phyloP scores from a whole-genome alignment of 2,888 invertebrate genomes.

The Calliphora vomitoria region DNA sequence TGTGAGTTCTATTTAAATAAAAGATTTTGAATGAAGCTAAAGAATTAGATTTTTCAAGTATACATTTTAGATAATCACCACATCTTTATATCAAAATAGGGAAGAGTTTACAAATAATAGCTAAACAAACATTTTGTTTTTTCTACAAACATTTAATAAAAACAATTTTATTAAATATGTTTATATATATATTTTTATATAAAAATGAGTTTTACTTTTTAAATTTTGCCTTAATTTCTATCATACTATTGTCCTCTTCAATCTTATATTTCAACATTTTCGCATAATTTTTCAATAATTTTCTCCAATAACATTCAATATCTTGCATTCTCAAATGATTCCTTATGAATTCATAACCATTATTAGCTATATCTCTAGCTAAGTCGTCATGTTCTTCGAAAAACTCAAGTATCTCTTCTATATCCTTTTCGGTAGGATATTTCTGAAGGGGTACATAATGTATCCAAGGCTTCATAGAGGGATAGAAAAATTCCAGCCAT shows the following conservation, averaged over 20 bases:
- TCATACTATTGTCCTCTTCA: constrained; percentile 86
- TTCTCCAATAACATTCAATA: constrained; percentile 94
- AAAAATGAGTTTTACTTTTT: neutral
- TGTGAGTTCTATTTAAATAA: too few relatives aligned
- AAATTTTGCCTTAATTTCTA: constrained; percentile 84
- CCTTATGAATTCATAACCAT: constrained; percentile 93
- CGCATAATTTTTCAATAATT: constrained; percentile 90
- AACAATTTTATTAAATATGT: neutral
- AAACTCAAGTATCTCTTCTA: constrained; percentile 90
- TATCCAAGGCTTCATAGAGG: constrained; percentile 95
- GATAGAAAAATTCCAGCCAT: constrained; percentile 98
- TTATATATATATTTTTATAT: neutral
- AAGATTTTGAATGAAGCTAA: too few relatives aligned
- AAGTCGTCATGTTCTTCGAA: constrained; percentile 90
- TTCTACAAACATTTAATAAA: too few relatives aligned
- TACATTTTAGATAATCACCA: too few relatives aligned
- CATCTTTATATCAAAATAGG: too few relatives aligned
- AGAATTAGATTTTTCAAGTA: too few relatives aligned
- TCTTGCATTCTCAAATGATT: constrained; percentile 92
- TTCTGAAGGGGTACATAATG: constrained; percentile 96
- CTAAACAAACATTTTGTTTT: too few relatives aligned
- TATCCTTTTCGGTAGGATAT: constrained; percentile 88
- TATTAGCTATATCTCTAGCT: constrained; percentile 91
- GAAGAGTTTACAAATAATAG: too few relatives aligned
- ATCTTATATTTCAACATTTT: constrained; percentile 90